phyloP scores from a whole-genome alignment of 2,888 invertebrate species.

The Nomada ferruginata region DNA sequence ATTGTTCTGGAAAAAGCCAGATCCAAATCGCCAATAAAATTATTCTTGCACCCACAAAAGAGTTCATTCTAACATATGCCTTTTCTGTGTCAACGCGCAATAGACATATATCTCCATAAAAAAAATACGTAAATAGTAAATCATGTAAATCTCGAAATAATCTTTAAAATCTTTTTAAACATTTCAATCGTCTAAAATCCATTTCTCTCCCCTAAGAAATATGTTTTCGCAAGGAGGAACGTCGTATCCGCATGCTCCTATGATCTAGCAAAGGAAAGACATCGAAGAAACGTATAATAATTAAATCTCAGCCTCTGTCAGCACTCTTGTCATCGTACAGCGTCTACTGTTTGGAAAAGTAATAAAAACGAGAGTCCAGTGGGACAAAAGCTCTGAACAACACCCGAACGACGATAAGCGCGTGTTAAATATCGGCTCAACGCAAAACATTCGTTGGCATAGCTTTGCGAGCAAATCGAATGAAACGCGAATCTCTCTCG shows the following conservation, averaged over 20 bases:
- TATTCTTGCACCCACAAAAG: background rate
- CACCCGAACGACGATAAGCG: background rate
- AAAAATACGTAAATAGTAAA: slow-evolving; percentile 12
- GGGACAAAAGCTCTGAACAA: slow-evolving; percentile 6
- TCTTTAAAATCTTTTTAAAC: slow-evolving; percentile 4
- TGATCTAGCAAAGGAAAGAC: background rate
- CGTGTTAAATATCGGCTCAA: slow-evolving; percentile 14
- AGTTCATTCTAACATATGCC: background rate
- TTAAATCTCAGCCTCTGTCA: slow-evolving; percentile 55
- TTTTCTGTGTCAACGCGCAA: background rate
- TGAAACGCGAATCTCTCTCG: background rate
- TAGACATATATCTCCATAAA: slow-evolving; percentile 5
- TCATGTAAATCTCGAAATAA: slow-evolving; percentile 15
- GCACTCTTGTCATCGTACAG: slow-evolving; percentile 3
- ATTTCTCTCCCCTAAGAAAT: slow-evolving; percentile 8
- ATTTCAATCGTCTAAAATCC: slow-evolving; percentile 12
- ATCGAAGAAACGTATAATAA: slow-evolving; percentile 22
- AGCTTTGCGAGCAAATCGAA: background rate
- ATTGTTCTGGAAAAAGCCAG: background rate
- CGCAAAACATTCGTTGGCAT: background rate
- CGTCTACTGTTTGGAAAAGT: slow-evolving; percentile 3
- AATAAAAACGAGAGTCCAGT: background rate
- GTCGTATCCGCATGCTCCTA: slow-evolving; percentile 10
- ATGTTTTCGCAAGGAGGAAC: slow-evolving; percentile 21
- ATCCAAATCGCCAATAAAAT: background rate